Evolutionary conservation across 2,797 vertebrate genomes (phyloP).

Genomic region (Amniataba percoides): DNA sequence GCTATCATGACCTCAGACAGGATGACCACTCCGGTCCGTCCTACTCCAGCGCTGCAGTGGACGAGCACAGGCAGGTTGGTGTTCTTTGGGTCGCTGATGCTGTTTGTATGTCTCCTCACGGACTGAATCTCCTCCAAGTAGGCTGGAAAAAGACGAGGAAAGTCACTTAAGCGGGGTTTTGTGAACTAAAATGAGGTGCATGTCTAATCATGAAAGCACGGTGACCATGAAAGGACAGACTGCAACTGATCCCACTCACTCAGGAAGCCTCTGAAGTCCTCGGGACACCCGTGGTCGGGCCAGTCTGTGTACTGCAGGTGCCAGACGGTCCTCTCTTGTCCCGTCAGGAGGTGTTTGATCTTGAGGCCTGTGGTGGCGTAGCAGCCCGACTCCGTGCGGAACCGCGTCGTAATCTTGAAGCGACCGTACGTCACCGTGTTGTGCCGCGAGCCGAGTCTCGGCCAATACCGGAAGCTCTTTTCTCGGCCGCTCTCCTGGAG

Average conservation of each 20-base stretch:
- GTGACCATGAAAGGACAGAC: neutral
- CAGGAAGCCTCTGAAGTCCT: conserved; percentile 96
- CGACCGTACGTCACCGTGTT: conserved; percentile 96
- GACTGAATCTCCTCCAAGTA: conserved; percentile 99
- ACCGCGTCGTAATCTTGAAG: conserved; percentile 97
- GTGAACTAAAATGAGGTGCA: neutral
- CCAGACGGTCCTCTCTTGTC: conserved; percentile 97
- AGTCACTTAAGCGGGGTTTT: neutral
- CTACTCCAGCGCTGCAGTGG: conserved; percentile 97
- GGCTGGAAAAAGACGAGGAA: conserved; percentile 77
- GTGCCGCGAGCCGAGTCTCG: conserved; percentile 95
- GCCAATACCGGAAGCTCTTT: conserved; percentile 98
- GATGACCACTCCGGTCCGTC: conserved; percentile 94
- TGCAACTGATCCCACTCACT: conserved; percentile 83
- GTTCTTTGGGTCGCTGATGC: conserved; percentile 90
- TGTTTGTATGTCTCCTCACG: conserved; percentile 96
- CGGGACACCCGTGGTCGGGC: conserved; percentile 98
- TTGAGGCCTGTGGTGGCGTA: conserved; percentile 97
- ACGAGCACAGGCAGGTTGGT: conserved; percentile 91
- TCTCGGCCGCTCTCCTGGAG: conserved; percentile 93
- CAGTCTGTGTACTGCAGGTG: conserved; percentile 99
- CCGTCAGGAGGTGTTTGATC: conserved; percentile 96
- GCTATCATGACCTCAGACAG: conserved; percentile 97
- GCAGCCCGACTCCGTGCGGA: conserved; percentile 98
- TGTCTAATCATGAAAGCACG: neutral